Evolutionary conservation across 2,797 vertebrate genomes (phyloP).

Genomic region (Delichon dasypus): DNA sequence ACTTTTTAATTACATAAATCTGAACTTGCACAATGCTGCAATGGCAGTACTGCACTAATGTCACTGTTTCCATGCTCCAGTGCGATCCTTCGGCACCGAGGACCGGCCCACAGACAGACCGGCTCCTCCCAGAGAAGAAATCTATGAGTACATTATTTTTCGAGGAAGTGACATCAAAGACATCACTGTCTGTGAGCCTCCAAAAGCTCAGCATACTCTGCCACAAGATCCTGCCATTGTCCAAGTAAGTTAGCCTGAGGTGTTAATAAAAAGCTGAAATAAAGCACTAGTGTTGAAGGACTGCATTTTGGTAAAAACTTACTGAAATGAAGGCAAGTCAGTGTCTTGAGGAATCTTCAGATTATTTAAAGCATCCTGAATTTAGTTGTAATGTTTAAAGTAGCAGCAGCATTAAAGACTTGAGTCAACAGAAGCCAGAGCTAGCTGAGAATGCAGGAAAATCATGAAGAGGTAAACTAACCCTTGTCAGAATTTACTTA

Average conservation of each 20-base stretch:
- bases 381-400: not conserved
- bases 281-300: not conserved
- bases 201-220: conserved; percentile 86
- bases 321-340: not conserved
- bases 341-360: not conserved
- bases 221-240: conserved; percentile 95
- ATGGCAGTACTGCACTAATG: not conserved
- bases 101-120: conserved; percentile 92
- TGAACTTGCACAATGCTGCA: not conserved
- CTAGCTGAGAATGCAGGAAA: conserved; percentile 25
- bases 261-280: not conserved
- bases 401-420: not conserved
- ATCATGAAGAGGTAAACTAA: not conserved
- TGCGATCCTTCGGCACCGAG: conserved; percentile 95
- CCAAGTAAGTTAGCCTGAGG: conserved; percentile 78
- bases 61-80: conserved; percentile 63
- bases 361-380: not conserved
- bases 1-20: not conserved
- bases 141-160: conserved; percentile 98
- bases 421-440: not conserved
- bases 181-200: conserved; percentile 90
- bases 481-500: not conserved
- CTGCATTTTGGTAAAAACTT: not conserved
- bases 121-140: conserved; percentile 87
- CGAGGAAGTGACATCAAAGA: conserved; percentile 97